Conservation (phyloP, 2,888 invertebrate species). For the Dasypogon diadema region DNA sequence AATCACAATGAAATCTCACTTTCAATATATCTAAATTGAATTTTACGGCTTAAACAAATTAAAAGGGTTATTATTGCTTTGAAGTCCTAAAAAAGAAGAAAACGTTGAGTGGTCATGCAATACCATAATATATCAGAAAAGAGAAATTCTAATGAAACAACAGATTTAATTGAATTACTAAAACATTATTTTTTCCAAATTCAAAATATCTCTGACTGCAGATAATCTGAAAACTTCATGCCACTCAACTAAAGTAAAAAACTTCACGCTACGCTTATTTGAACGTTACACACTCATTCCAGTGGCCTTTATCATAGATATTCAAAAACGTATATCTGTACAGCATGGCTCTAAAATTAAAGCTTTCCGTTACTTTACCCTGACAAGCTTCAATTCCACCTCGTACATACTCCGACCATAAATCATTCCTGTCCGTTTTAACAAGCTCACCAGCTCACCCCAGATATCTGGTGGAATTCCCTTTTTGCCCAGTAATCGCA, state of each 20-base stretch:
- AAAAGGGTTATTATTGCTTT: too few species aligned
- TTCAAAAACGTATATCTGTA: background rate
- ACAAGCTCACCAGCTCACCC: conserved; percentile 39
- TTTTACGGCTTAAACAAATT: too few species aligned
- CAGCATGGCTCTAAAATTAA: conserved; percentile 28
- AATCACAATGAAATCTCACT: too few species aligned
- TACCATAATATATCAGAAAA: too few species aligned
- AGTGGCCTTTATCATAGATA: background rate
- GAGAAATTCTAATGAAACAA: too few species aligned
- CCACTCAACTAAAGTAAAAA: conserved; percentile 25
- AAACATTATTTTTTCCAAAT: too few species aligned
- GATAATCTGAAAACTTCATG: conserved; percentile 17
- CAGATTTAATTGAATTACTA: too few species aligned
- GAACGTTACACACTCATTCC: conserved; percentile 15
- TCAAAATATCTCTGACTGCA: background rate
- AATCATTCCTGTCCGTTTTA: conserved; percentile 38
- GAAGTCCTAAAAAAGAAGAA: too few species aligned
- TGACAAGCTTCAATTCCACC: conserved; percentile 37
- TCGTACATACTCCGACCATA: conserved; percentile 31
- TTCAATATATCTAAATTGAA: too few species aligned
- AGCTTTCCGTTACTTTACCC: background rate
- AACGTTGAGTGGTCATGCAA: too few species aligned
- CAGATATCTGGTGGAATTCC: background rate
- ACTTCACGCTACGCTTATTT: conserved; percentile 36
- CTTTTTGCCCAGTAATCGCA: background rate